phyloP scores from a whole-genome alignment of 2,797 vertebrate species.

The Arnoldichthys spilopterus region DNA sequence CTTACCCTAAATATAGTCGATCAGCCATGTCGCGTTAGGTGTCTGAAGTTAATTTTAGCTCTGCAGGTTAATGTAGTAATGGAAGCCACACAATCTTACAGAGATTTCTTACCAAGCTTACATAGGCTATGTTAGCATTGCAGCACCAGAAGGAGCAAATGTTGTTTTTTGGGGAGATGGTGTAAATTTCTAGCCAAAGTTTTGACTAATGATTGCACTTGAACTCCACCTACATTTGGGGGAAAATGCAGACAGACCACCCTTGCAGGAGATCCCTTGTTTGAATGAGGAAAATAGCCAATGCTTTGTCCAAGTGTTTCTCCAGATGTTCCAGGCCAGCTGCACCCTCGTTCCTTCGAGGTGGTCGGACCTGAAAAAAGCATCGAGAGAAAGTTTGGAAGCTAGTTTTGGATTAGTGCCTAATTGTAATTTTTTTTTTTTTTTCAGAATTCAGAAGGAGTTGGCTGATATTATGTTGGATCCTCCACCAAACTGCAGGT shows the following conservation, averaged over 20 bases:
- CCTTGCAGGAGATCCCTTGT: background rate
- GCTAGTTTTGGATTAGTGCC: background rate
- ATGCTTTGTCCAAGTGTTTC: background rate
- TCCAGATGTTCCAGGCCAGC: background rate
- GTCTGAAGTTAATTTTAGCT: too few relatives aligned
- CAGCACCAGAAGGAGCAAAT: too few relatives aligned
- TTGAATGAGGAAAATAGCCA: background rate
- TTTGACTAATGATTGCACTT: background rate
- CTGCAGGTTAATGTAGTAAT: too few relatives aligned
- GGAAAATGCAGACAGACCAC: background rate
- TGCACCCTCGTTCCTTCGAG: background rate
- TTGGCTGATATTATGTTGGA: slow-evolving; percentile 96
- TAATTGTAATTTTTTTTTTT: background rate
- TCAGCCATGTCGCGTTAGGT: too few relatives aligned
- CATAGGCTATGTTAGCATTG: too few relatives aligned
- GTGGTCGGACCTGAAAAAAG: background rate
- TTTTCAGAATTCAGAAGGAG: slow-evolving; percentile 94
- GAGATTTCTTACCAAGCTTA: too few relatives aligned
- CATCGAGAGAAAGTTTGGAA: background rate
- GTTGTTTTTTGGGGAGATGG: too few relatives aligned
- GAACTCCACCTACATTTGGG: background rate
- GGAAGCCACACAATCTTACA: too few relatives aligned
- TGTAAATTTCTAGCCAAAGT: background rate
- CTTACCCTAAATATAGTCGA: too few relatives aligned
- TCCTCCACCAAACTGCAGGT: slow-evolving; percentile 98